Evolutionary conservation across 1,140 invertebrate species (phyloP), one percentile per base, ranked within the genome.

Genomic region (Drosophila trapezifrons): DNA sequence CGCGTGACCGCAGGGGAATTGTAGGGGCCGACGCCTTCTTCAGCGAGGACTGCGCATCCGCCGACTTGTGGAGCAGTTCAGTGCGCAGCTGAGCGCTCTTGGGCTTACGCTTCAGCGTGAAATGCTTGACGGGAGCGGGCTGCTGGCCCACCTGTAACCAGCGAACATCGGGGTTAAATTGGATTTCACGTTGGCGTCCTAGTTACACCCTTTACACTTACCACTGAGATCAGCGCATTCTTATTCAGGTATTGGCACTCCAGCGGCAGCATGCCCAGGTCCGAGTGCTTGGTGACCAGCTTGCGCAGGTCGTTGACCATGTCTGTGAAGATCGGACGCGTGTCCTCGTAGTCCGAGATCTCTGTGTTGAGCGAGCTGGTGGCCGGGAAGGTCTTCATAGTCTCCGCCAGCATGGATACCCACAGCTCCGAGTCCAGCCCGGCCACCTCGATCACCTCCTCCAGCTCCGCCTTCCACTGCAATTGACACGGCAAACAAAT

Each of bases 231-330:
- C 78, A 99, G 94, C 38, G 98, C 97, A 92, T 96, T 96, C 93
- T 98, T 98, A 93, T 99, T 99, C 45, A 99, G 94, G 93, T 98
- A 99, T 91, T 98, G 96, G 93, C 98, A 99, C 93, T 99, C 98
- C 83, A 99, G 94, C 4, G 98, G 98, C 81, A 99, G 93, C 94
- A 99, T 96, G 73, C 95, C 95, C 37, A 96, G 93, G 90, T 98
- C 97, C 79, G 95, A 95, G 92, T 97, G 96, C 92, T 98, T 98
- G 69, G 95, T 95, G n/a, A 97, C 93, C 64, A 97, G 93, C 93
- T 97, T 96, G 63, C 95, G 94, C 1, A 99, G 93, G 92, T 99
- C 98, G 66, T 95, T 95, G 3, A 98, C 95, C 92, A 99, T 95
- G 90, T 98, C 97, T 56, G 95, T 96, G 93, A 98, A 98, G 66